phyloP scores from a whole-genome alignment of 2,888 invertebrate genomes.

The Eumacrocentrus americanus region DNA sequence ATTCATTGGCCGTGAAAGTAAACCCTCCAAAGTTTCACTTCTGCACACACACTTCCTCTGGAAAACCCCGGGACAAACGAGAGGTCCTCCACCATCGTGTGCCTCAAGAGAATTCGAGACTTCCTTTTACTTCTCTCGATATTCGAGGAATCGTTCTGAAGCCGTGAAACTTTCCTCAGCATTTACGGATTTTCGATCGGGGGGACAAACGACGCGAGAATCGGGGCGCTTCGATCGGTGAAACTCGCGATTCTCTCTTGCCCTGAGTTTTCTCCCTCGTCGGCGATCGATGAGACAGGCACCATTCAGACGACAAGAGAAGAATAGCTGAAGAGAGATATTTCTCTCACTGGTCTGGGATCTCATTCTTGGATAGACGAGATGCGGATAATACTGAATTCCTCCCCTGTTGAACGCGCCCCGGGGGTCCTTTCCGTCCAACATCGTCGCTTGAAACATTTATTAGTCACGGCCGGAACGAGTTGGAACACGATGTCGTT shows the following conservation, averaged over 20 bases:
- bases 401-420: slow-evolving; percentile 18
- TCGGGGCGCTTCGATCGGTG: slow-evolving; percentile 4
- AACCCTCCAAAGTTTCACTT: not conserved
- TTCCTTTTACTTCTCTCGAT: not conserved
- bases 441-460: slow-evolving; percentile 43
- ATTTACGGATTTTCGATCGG: not conserved
- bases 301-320: not conserved
- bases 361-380: slow-evolving; percentile 27
- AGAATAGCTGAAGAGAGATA: slow-evolving; percentile 1
- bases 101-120: not conserved
- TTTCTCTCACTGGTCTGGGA: slow-evolving; percentile 16
- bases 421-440: slow-evolving; percentile 30
- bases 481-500: slow-evolving; percentile 11
- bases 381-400: slow-evolving; percentile 24
- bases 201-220: slow-evolving; percentile 1
- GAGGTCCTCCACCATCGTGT: not conserved
- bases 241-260: not conserved
- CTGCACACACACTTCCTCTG: not conserved
- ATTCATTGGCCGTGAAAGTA: not conserved
- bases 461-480: slow-evolving; percentile 42
- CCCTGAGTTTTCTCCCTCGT: not conserved
- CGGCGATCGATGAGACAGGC: not conserved
- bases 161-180: not conserved
- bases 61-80: not conserved
- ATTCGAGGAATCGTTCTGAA: slow-evolving; percentile 3